Conservation (phyloP, 1,140 invertebrate species). For the Drosophila pachea region DNA sequence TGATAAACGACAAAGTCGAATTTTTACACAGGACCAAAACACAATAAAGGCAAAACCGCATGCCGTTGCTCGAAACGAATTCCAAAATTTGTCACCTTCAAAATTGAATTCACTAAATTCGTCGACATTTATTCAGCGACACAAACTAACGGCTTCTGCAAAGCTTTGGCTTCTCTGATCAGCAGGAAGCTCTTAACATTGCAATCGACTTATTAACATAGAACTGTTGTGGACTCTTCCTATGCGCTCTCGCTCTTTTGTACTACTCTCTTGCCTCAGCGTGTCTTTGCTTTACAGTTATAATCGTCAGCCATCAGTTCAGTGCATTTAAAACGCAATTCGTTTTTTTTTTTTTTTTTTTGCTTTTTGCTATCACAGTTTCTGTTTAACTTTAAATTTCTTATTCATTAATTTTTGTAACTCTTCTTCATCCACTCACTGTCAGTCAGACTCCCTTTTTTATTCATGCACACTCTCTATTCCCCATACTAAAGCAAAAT, state of each 20-base stretch:
- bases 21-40: neutral
- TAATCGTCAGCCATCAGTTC: neutral
- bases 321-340: neutral
- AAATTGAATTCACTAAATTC: neutral
- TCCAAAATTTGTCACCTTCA: neutral
- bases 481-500: neutral
- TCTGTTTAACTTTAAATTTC: neutral
- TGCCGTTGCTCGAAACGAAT: neutral
- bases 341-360: neutral
- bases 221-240: too few species aligned
- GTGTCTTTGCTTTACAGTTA: too few species aligned
- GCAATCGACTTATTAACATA: too few species aligned
- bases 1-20: constrained; percentile 13
- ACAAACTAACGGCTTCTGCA: too few species aligned
- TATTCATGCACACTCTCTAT: constrained; percentile 1
- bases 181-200: too few species aligned
- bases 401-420: neutral
- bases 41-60: too few species aligned
- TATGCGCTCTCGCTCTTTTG: too few species aligned
- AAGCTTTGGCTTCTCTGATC: too few species aligned
- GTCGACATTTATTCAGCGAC: too few species aligned
- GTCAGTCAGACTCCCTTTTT: neutral
- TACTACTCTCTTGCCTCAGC: too few species aligned
- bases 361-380: neutral
- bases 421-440: neutral